Evolutionary conservation across 2,797 vertebrate genomes (phyloP), one percentile per base, ranked within the genome.

Genomic region (Micropoecilia bifurca): DNA sequence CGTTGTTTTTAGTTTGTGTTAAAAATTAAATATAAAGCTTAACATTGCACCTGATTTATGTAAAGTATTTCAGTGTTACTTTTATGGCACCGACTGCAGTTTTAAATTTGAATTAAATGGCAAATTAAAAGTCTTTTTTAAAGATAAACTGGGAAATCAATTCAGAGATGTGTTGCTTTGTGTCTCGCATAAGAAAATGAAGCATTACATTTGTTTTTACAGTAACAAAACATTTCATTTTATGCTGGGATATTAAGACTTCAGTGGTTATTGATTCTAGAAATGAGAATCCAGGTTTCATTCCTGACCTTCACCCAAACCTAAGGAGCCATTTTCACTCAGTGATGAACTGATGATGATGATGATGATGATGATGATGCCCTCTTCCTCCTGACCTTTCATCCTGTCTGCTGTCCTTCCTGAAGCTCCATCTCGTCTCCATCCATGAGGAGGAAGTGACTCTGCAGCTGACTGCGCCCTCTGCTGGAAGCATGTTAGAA

Each of bases 401-500:
- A 41, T 41, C 66, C 72, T 0, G 25, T 45, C 30, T 25, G 45
- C 43, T n/a, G 13, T 75, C 59, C 41, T 61, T 43, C 45, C 36
- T 6, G 39, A 75, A 48, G 33, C 36, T 22, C 73, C 39, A 45
- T 69, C 41, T 59, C 12, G n/a, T 46, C 71, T 85, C 55, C 14
- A 20, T 5, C 57, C 41, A 71, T n/a, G 41, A 73, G 36, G 20
- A 22, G 63, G 63, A 68, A 25, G 33, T 25, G 18, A 68, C 36
- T 53, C 45, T 39, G 80, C 1, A 86, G 80, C 43, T 46, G 9
- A 88, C 76, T 79, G 87, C 91, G 78, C 88, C 33, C 87, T 90
- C 93, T 94, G 85, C 90, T 92, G 93, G 89, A 69, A 1, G 39
- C 75, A 6, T 12, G 20, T 1, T 47, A 73, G 22, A 82, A 83